Evolutionary conservation across 2,888 invertebrate genomes (phyloP).

Genomic region (Hydroisotoma schaefferi): DNA sequence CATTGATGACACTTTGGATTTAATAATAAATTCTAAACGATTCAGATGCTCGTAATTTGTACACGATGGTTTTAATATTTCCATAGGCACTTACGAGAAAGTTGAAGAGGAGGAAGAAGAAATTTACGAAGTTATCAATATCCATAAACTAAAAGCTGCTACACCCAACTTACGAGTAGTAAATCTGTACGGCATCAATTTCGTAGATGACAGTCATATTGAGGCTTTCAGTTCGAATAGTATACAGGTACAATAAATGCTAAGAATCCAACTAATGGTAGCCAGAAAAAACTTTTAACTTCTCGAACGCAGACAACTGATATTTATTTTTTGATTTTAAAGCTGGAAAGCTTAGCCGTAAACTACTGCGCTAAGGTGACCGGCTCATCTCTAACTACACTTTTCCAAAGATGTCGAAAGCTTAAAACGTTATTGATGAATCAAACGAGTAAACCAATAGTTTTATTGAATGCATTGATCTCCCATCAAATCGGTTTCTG

Average conservation of each 20-base stretch:
- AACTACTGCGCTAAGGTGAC: slow-evolving; percentile 97
- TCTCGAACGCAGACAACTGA: neutral
- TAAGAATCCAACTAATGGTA: neutral
- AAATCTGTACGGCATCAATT: slow-evolving; percentile 97
- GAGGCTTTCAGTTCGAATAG: slow-evolving; percentile 96
- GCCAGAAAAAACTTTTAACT: neutral
- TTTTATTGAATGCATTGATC: neutral
- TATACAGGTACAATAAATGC: slow-evolving; percentile 63
- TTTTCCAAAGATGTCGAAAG: slow-evolving; percentile 89
- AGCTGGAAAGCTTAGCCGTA: slow-evolving; percentile 88
- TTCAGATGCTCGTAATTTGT: neutral
- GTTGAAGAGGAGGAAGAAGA: slow-evolving; percentile 99
- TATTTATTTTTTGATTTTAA: neutral
- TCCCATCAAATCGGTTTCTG: no score
- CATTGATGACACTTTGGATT: no score
- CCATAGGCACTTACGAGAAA: slow-evolving; percentile 91
- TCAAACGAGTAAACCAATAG: slow-evolving; percentile 74
- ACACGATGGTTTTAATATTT: no score
- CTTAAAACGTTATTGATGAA: slow-evolving; percentile 90
- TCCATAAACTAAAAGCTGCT: slow-evolving; percentile 95
- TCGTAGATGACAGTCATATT: slow-evolving; percentile 97
- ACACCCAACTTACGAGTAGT: slow-evolving; percentile 96
- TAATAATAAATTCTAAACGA: no score
- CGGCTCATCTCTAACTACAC: slow-evolving; percentile 88
- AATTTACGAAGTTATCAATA: slow-evolving; percentile 98